Evolutionary conservation across 2,888 invertebrate species (phyloP).

Genomic region (Aleiodes alternator): DNA sequence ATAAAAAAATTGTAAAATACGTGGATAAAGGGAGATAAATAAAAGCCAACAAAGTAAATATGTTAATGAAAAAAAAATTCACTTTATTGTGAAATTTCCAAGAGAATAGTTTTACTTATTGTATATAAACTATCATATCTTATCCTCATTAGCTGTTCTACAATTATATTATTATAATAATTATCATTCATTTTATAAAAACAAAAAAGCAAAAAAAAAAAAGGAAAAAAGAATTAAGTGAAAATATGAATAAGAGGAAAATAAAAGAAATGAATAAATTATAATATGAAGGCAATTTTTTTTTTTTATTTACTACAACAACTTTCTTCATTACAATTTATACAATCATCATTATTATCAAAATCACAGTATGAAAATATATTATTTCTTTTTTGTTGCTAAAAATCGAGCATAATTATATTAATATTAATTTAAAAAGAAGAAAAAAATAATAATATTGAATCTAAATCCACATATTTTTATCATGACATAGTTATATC

Average conservation of each 20-base stretch:
- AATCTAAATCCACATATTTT: too few relatives aligned
- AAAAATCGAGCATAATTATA: too few relatives aligned
- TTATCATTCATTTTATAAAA: conserved; percentile 68
- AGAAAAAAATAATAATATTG: too few relatives aligned
- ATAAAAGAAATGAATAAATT: conserved; percentile 54
- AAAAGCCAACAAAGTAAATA: conserved; percentile 29
- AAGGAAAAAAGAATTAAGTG: conserved; percentile 43
- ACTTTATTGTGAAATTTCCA: conserved; percentile 41
- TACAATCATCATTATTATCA: too few relatives aligned
- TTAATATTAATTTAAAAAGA: too few relatives aligned
- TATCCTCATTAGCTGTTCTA: conserved; percentile 18
- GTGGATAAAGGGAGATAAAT: conserved; percentile 62
- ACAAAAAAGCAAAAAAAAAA: conserved; percentile 47
- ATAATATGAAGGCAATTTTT: conserved; percentile 37
- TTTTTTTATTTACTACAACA: too few relatives aligned
- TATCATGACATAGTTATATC: too few relatives aligned
- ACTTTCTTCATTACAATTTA: too few relatives aligned
- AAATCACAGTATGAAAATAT: too few relatives aligned
- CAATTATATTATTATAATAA: conserved; percentile 51
- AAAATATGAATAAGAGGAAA: conserved; percentile 38
- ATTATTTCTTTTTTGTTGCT: too few relatives aligned
- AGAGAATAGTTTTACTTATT: conserved; percentile 70
- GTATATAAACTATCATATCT: conserved; percentile 62
- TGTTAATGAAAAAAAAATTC: conserved; percentile 27
- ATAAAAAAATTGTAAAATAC: conserved; percentile 52